These are phyloP conservation scores for Zaprionus vittiger DNA, from an alignment of 1,140 invertebrate species.

Conservation along the genomic window DNA sequence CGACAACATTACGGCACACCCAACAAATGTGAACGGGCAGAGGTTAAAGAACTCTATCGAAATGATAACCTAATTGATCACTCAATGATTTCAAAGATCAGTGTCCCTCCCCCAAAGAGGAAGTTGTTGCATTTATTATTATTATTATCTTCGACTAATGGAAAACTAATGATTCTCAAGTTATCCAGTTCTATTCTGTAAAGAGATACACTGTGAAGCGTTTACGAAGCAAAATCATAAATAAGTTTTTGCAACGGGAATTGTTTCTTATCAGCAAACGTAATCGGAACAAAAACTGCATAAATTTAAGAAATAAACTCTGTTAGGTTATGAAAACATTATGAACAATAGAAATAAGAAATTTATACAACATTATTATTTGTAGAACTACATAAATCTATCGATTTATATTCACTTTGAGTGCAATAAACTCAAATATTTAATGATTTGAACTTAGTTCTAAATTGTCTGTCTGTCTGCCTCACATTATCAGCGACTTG, in stretches of 20 bases:
- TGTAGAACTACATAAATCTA: background rate
- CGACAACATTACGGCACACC: conserved; percentile 31
- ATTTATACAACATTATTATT: background rate
- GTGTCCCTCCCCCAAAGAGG: background rate
- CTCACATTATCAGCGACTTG: background rate
- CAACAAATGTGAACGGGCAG: conserved; percentile 33
- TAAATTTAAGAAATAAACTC: no score
- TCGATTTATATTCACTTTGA: background rate
- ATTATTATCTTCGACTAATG: conserved; percentile 26
- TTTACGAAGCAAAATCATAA: no score
- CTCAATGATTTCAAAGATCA: conserved; percentile 26
- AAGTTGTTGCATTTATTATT: conserved; percentile 13
- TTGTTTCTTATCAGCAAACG: no score
- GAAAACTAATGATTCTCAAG: conserved; percentile 3
- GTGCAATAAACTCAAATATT: background rate
- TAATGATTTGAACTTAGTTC: background rate
- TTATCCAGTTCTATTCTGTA: background rate
- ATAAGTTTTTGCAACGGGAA: no score
- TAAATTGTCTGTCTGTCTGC: background rate
- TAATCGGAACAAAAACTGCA: no score
- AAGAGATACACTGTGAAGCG: background rate
- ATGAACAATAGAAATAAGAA: background rate
- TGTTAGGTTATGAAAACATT: no score
- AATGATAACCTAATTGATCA: conserved; percentile 2
- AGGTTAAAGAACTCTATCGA: background rate